Conservation (phyloP, 2,797 vertebrate species). For the Hylomyscus alleni region DNA sequence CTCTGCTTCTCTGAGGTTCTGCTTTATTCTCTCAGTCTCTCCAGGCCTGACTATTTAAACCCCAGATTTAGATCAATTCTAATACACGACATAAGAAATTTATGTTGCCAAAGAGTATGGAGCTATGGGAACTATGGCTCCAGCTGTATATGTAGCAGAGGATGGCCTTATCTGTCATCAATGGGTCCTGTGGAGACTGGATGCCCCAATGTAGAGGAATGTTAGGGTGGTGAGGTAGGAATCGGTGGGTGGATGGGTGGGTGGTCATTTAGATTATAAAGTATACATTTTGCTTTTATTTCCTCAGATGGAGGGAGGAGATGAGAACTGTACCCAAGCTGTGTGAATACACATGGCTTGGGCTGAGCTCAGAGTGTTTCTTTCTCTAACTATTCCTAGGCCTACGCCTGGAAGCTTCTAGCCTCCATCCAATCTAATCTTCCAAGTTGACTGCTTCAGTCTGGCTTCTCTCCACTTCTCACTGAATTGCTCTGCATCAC, state of each 20-base stretch:
- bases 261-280: not conserved
- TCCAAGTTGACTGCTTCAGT: not conserved
- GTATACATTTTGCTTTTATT: not conserved
- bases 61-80: not conserved
- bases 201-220: no score
- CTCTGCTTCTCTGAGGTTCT: conserved; percentile 10
- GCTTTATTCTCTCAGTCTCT: conserved; percentile 30
- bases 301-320: not conserved
- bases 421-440: not conserved
- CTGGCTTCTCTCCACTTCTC: not conserved
- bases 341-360: not conserved
- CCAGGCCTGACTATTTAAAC: not conserved
- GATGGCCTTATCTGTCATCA: no score
- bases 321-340: not conserved
- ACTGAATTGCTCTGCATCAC: not conserved
- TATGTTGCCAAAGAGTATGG: no score
- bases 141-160: no score
- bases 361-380: not conserved
- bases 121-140: no score
- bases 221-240: no score
- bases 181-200: no score
- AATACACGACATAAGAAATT: not conserved
- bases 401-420: not conserved
- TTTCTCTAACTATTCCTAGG: not conserved
- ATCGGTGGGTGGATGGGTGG: no score